Base-by-base conservation (phyloP, 2,113 vertebrate genomes). In the Vicugna pacos region DNA sequence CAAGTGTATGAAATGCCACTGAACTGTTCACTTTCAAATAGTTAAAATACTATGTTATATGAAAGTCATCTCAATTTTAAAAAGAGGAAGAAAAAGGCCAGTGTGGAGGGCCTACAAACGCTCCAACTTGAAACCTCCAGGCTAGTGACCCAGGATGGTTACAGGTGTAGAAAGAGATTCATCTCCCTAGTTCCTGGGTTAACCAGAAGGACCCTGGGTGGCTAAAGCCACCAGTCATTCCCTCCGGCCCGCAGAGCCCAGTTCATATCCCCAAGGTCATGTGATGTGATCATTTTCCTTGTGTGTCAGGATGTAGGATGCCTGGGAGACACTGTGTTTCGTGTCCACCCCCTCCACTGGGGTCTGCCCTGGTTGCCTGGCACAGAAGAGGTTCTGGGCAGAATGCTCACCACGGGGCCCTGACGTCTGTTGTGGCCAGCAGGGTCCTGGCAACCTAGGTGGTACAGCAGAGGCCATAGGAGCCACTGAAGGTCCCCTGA, bases 331-430 rank as follows among this genome's bases (percentile, higher is more conserved):
- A 8, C 30, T 35, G 17, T 17, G 65, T 89, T 80, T 60, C 6
- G 19, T 26, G 65, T 32, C 46, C 5, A 42, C 50, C 24, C 38
- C 22, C 12, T 10, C n/a, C 30, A 1, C 2, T 46, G 70, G n/a
- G 16, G 15, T 84, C 10, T n/a, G 22, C 42, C 22, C 35, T 42
- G 15, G 58, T 30, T 69, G 70, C 54, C 76, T 75, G 58, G 24
- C 42, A 52, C n/a, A 13, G 22, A 82, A 32, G 54, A 64, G 54
- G 8, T 60, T 64, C 73, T 75, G 13, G 32, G 32, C 16, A 46
- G 6, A 48, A 69, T 13, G 38, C n/a, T 86, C 7, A 8, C 14
- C 1, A 11, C 0, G 0, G 2, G 48, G n/a, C 22, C 73, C 48
- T 79, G 54, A n/a, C 54, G 86, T 67, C 54, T 52, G 50, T 12